Evolutionary conservation across 2,888 invertebrate species (phyloP).

Genomic region (Chironomus riparius): DNA sequence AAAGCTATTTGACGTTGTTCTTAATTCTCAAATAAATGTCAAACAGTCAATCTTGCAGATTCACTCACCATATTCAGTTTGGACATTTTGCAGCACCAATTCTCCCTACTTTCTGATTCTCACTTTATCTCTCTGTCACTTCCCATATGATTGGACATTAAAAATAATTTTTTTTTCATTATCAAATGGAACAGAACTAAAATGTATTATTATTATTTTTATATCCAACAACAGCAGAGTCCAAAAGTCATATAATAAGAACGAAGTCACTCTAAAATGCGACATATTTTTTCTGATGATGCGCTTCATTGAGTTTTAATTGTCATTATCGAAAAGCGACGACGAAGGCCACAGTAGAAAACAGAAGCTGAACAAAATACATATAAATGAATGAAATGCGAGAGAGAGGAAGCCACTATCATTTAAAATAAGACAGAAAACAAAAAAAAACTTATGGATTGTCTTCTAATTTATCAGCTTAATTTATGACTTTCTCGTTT

Average conservation of each 20-base stretch:
- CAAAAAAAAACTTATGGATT: background rate
- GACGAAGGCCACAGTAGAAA: background rate
- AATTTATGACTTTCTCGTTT: conserved; percentile 13
- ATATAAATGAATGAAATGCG: background rate
- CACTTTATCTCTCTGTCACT: too few species aligned
- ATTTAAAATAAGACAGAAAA: background rate
- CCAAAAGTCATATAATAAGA: background rate
- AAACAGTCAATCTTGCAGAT: too few species aligned
- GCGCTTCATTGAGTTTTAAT: conserved; percentile 10
- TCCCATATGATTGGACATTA: too few species aligned
- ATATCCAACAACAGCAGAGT: background rate
- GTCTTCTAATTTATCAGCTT: conserved; percentile 10
- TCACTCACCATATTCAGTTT: too few species aligned
- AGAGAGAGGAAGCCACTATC: background rate
- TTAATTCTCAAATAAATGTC: too few species aligned
- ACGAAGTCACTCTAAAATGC: background rate
- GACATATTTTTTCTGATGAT: background rate
- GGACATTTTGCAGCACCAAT: too few species aligned
- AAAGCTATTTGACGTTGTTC: too few species aligned
- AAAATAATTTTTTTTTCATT: too few species aligned
- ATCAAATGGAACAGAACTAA: too few species aligned
- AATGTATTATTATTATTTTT: too few species aligned
- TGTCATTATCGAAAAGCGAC: conserved; percentile 4
- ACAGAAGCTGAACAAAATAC: conserved; percentile 3
- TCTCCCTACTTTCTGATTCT: too few species aligned